These are phyloP conservation scores for Akabosia matsudoensis DNA, from an alignment of 1,140 invertebrate species.

Conservation along the genomic window DNA sequence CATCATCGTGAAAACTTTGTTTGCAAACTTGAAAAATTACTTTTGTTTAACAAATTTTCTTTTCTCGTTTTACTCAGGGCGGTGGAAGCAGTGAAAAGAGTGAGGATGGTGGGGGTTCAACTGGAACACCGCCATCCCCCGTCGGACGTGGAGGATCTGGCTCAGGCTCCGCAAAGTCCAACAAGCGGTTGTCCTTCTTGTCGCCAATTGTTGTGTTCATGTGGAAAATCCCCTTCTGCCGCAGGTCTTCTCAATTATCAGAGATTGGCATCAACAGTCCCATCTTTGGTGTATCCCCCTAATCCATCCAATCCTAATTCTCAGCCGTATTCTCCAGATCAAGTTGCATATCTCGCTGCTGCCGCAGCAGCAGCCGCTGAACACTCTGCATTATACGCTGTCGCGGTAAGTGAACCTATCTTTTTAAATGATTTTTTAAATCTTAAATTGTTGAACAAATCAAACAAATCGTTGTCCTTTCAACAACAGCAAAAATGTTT, in stretches of 20 bases:
- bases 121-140: conserved; percentile 29
- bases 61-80: conserved; percentile 23
- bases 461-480: neutral
- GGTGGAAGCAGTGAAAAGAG: conserved; percentile 43
- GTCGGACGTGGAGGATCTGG: conserved; percentile 11
- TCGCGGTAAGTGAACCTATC: conserved; percentile 44
- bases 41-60: neutral
- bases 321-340: conserved; percentile 40
- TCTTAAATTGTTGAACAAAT: too few relatives aligned
- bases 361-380: conserved; percentile 43
- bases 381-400: conserved; percentile 43
- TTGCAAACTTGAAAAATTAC: neutral
- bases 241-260: conserved; percentile 46
- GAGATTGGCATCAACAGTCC: conserved; percentile 47
- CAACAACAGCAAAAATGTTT: neutral
- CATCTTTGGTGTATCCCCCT: conserved; percentile 44
- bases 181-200: conserved; percentile 44
- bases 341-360: conserved; percentile 44
- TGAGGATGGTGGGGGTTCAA: conserved; percentile 37
- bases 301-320: conserved; percentile 44
- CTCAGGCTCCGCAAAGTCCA: neutral
- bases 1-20: too few relatives aligned
- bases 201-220: conserved; percentile 46
- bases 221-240: conserved; percentile 43
- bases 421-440: conserved; percentile 24